Evolutionary conservation across 2,113 vertebrate species (phyloP).

Genomic region (Sclerurus mexicanus): DNA sequence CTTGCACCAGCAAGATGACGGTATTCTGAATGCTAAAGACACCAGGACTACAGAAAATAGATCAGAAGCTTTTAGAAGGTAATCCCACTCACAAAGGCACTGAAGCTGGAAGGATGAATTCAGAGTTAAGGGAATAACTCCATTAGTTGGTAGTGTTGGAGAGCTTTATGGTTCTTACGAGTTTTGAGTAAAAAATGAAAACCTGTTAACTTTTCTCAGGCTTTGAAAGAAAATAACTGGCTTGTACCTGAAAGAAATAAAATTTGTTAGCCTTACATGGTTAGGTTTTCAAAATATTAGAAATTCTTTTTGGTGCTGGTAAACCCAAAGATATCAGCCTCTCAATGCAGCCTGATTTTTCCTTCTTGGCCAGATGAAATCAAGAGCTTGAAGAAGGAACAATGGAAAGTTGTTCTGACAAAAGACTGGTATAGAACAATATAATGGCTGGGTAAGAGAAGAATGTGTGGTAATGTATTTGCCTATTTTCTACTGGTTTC

Average conservation of each 20-base stretch:
- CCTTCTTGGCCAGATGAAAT: background rate
- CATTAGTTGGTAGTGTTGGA: background rate
- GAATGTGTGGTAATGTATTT: background rate
- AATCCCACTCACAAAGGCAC: background rate
- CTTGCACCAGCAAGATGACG: background rate
- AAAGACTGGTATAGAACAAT: accelerated
- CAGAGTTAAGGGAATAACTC: background rate
- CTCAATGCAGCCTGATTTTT: background rate
- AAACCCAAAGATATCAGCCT: background rate
- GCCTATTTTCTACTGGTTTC: background rate
- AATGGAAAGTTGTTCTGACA: background rate
- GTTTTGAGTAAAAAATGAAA: background rate
- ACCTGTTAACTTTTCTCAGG: background rate
- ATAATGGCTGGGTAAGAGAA: background rate
- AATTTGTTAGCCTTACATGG: background rate
- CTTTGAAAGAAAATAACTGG: background rate
- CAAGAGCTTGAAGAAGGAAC: background rate
- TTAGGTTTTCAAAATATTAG: background rate
- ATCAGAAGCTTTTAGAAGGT: background rate
- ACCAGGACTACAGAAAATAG: background rate
- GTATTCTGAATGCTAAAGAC: background rate
- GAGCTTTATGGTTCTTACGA: background rate
- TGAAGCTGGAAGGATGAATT: background rate
- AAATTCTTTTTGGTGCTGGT: background rate
- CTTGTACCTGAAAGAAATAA: background rate